These are phyloP conservation scores for Aldabrachelys gigantea DNA, from an alignment of 2,113 vertebrate species.

Conservation along the genomic window DNA sequence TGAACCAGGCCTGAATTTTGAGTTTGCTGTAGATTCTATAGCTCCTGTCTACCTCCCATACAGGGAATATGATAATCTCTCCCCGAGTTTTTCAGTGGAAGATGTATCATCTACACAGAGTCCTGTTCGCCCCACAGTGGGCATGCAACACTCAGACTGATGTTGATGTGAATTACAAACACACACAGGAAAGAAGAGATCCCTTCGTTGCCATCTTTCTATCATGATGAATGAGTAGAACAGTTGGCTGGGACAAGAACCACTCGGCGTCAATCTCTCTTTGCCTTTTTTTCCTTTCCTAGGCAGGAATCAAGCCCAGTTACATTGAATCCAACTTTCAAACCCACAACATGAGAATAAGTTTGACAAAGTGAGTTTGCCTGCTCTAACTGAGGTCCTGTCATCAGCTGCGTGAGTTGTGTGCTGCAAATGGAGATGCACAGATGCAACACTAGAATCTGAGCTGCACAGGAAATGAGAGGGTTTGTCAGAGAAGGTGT, in stretches of 20 bases:
- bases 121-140: not conserved
- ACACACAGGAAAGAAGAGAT: not conserved
- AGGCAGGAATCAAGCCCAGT: not conserved
- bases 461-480: not conserved
- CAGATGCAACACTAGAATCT: not conserved
- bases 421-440: not conserved
- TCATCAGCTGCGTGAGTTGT: not conserved
- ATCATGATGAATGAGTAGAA: not conserved
- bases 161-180: accelerated
- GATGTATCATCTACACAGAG: accelerated
- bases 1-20: not conserved
- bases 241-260: not conserved
- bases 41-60: not conserved
- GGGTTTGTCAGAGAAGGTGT: not conserved
- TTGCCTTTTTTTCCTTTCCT: not conserved
- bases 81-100: not conserved
- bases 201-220: not conserved
- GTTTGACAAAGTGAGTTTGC: not conserved
- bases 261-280: not conserved
- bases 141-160: accelerated
- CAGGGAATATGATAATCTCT: not conserved
- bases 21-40: constrained; percentile 15
- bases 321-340: not conserved
- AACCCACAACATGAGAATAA: accelerated
- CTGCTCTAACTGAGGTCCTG: not conserved